phyloP scores from a whole-genome alignment of 2,888 invertebrate genomes.

The Cylloceria caligata region DNA sequence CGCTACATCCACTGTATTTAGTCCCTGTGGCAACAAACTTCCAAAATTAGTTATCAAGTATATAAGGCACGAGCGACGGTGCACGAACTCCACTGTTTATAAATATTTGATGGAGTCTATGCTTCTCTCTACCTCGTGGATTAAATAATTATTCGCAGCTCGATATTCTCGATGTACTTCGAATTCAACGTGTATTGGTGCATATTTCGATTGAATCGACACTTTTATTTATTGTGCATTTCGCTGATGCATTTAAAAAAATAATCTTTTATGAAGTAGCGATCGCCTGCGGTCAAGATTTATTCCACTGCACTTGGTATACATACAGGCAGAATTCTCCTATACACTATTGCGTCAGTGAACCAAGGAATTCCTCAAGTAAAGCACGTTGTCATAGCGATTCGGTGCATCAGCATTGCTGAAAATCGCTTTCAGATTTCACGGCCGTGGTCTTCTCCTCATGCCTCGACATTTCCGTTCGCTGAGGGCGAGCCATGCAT shows the following conservation, averaged over 20 bases:
- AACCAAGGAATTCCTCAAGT: constrained; percentile 21
- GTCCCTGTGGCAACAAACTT: background rate
- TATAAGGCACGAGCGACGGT: background rate
- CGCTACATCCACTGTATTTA: background rate
- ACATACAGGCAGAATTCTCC: constrained; percentile 4
- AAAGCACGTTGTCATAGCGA: constrained; percentile 13
- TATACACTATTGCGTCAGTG: background rate
- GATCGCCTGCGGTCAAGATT: constrained; percentile 21
- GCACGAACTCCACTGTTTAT: background rate
- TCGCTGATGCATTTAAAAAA: constrained; percentile 3
- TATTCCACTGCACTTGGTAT: background rate
- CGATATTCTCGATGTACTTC: too few relatives aligned
- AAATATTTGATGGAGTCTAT: constrained; percentile 29
- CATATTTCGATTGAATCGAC: background rate
- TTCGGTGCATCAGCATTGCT: constrained; percentile 14
- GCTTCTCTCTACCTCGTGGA: background rate
- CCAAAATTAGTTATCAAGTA: constrained; percentile 17
- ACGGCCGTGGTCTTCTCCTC: constrained; percentile 21
- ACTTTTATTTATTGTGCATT: background rate
- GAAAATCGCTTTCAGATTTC: constrained; percentile 61
- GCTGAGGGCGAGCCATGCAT: constrained; percentile 37
- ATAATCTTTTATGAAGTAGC: background rate
- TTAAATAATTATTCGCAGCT: background rate
- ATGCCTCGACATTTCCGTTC: constrained; percentile 35
- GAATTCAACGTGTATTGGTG: background rate